Evolutionary conservation across 2,797 vertebrate genomes (phyloP).

Genomic region (Catostomus latipinnis): DNA sequence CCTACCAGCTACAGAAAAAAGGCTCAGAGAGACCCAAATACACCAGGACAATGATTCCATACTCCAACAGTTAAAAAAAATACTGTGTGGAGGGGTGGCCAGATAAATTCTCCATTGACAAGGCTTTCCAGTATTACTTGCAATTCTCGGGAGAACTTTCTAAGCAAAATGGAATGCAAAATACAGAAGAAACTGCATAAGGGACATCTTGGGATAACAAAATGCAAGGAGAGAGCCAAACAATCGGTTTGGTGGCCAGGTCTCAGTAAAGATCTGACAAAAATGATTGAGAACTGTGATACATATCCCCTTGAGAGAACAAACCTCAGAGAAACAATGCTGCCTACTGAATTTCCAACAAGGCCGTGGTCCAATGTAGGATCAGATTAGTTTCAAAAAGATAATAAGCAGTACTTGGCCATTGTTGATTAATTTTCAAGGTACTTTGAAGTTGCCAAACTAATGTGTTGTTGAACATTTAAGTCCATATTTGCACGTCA

Average conservation of each 20-base stretch:
- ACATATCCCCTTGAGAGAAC: too few relatives aligned
- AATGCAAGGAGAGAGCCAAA: not conserved
- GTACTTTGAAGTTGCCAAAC: too few relatives aligned
- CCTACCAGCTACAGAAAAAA: not conserved
- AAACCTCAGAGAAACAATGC: conserved; percentile 10
- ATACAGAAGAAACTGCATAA: not conserved
- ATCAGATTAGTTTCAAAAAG: conserved; percentile 14
- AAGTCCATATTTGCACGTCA: too few relatives aligned
- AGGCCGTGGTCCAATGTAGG: conserved; percentile 7
- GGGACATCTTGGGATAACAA: conserved; percentile 2
- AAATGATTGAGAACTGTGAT: too few relatives aligned
- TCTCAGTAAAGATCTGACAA: too few relatives aligned
- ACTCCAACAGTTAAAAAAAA: not conserved
- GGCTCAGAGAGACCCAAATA: not conserved
- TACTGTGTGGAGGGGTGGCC: conserved; percentile 12
- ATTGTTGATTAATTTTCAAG: too few relatives aligned
- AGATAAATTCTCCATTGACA: not conserved
- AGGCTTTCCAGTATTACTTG: conserved; percentile 1
- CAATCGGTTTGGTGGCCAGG: too few relatives aligned
- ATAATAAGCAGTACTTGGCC: not conserved
- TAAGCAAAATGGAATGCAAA: not conserved
- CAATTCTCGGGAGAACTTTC: conserved; percentile 1
- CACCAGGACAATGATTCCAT: not conserved
- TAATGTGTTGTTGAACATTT: too few relatives aligned
- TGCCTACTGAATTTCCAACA: conserved; percentile 21